Percentiles rank a stretch among this genome's conserved stretches.
phyloP scores from a whole-genome alignment of 2,113 vertebrate species.

The Xenopus tropicalis region UCB_Xtro_10.0 CM004448.2:45829001-45829500 shows the following conservation, averaged over 20 bases:
- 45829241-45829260: conserved; percentile 43
- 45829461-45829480: too few relatives aligned
- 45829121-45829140: conserved; percentile 35
- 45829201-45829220: conserved; percentile 35
- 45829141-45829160: conserved; percentile 40
- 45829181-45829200: conserved; percentile 41
- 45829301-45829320: conserved; percentile 21
- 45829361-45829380: not conserved
- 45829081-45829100: conserved; percentile 31
- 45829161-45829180: conserved; percentile 18
- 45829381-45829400: not conserved
- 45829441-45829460: too few relatives aligned
- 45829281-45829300: conserved; percentile 15
- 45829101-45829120: conserved; percentile 38
- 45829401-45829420: too few relatives aligned
- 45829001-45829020: too few relatives aligned
- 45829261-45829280: conserved; percentile 33
- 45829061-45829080: conserved; percentile 33
- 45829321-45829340: conserved; percentile 16
- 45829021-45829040: not conserved
- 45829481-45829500: too few relatives aligned
- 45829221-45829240: conserved; percentile 25
- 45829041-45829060: conserved; percentile 32
- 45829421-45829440: too few relatives aligned
- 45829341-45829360: not conserved